Conservation (phyloP, 2,113 vertebrate genomes). For the Dasyurus viverrinus region DNA sequence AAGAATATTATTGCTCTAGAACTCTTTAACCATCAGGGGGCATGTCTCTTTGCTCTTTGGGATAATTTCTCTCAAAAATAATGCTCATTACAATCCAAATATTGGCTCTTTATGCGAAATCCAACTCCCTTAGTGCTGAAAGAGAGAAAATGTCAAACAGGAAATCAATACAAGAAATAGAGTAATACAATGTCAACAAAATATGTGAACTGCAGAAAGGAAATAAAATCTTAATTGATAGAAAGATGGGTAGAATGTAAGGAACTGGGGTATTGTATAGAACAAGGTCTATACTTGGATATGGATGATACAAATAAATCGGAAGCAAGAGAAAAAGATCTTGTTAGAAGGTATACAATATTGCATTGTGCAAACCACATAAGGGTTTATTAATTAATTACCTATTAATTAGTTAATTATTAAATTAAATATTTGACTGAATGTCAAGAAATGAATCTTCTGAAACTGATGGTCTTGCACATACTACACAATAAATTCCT, state of each 20-base stretch:
- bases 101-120: not conserved
- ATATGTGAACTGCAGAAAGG: not conserved
- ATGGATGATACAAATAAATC: not conserved
- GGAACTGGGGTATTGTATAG: not conserved
- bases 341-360: not conserved
- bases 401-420: no score
- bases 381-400: not conserved
- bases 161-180: not conserved
- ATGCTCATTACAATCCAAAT: not conserved
- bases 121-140: not conserved
- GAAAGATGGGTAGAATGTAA: not conserved
- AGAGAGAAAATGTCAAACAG: not conserved
- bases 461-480: not conserved
- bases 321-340: not conserved
- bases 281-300: not conserved
- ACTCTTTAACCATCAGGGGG: not conserved
- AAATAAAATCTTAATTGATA: not conserved
- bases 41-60: accelerated
- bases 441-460: not conserved
- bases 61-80: not conserved
- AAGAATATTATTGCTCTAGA: not conserved
- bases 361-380: not conserved
- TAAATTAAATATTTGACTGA: not conserved
- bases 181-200: not conserved
- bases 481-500: not conserved